phyloP scores from a whole-genome alignment of 2,888 invertebrate species.

The Drosophila siamana region DNA sequence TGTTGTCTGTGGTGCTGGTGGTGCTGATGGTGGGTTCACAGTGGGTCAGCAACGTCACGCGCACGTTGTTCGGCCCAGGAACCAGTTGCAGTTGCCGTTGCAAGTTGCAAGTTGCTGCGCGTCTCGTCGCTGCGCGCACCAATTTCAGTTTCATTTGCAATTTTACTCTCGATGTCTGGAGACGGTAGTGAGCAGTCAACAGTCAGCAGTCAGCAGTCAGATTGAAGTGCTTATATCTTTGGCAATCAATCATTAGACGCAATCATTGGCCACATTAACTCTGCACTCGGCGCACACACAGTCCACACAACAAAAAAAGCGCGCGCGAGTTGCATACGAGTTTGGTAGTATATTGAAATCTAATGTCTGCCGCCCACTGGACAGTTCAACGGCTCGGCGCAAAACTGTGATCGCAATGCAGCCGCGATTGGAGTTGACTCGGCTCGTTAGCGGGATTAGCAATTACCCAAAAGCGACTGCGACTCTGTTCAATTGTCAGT shows the following conservation, averaged over 20 bases:
- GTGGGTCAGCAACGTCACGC: conserved; percentile 80
- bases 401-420: conserved; percentile 1
- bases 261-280: conserved; percentile 77
- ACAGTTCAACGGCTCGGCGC: conserved; percentile 34
- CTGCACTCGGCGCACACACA: conserved; percentile 51
- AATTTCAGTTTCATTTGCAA: conserved; percentile 77
- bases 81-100: conserved; percentile 66
- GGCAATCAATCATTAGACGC: conserved; percentile 79
- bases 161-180: conserved; percentile 59
- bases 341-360: conserved; percentile 67
- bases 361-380: conserved; percentile 79
- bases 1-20: not conserved
- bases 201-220: conserved; percentile 6
- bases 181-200: conserved; percentile 3
- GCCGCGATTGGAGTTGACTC: not conserved
- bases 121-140: conserved; percentile 35
- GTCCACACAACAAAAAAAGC: no score
- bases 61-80: conserved; percentile 56
- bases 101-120: conserved; percentile 19
- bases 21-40: conserved; percentile 62
- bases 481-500: conserved; percentile 69
- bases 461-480: conserved; percentile 70
- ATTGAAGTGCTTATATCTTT: conserved; percentile 58
- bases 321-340: conserved; percentile 44
- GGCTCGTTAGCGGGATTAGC: conserved; percentile 79